Evolutionary conservation across 2,113 vertebrate genomes (phyloP).

Genomic region (Nothobranchius furzeri): DNA sequence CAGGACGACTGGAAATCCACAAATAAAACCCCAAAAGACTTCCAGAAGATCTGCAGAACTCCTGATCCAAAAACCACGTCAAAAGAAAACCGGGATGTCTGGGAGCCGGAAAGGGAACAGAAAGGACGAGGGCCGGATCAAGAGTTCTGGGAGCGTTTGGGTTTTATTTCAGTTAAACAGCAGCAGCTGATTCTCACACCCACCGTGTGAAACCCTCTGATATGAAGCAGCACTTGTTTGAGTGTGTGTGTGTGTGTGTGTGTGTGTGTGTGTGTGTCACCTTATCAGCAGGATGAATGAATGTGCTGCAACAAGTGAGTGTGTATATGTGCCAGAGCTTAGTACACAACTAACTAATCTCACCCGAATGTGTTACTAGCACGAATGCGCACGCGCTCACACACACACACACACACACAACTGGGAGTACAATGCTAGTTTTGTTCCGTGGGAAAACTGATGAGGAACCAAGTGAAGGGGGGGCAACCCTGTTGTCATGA

Average conservation of each 20-base stretch:
- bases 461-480: constrained; percentile 42
- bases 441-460: constrained; percentile 77
- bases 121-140: too few relatives aligned
- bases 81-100: too few relatives aligned
- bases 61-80: too few relatives aligned
- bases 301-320: constrained; percentile 16
- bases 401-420: constrained; percentile 30
- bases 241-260: constrained; percentile 5
- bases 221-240: constrained; percentile 12
- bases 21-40: too few relatives aligned
- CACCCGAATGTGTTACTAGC: constrained; percentile 73
- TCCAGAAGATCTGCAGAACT: too few relatives aligned
- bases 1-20: too few relatives aligned
- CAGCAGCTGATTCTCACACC: neutral
- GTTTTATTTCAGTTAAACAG: neutral
- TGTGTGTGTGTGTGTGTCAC: constrained; percentile 4
- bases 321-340: constrained; percentile 30
- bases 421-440: constrained; percentile 77
- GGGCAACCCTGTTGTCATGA: constrained; percentile 62
- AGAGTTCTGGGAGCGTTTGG: neutral
- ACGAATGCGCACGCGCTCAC: too few relatives aligned
- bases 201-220: constrained; percentile 29
- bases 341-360: constrained; percentile 74
- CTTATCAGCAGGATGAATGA: constrained; percentile 32
- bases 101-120: too few relatives aligned